Percentiles rank a stretch among this genome's conserved stretches.
Conservation (phyloP, 1,140 invertebrate species). For the Drosophila bocki region DNA sequence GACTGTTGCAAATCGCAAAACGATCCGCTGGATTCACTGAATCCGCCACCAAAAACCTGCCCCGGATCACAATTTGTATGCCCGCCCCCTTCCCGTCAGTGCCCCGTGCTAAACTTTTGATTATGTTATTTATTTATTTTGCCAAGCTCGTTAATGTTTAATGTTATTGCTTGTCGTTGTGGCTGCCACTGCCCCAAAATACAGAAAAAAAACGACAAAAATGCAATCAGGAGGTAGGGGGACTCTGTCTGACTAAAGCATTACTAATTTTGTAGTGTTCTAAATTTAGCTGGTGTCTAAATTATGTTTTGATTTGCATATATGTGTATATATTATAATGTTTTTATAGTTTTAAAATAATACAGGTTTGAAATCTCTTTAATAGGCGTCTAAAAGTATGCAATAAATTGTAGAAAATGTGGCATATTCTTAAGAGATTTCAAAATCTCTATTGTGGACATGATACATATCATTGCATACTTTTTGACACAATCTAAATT, state of each 20-base stretch:
- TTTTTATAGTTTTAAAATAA: not conserved
- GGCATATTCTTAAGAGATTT: too few relatives aligned
- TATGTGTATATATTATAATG: not conserved
- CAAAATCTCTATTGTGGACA: too few relatives aligned
- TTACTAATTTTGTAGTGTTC: not conserved
- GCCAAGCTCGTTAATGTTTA: constrained; percentile 40
- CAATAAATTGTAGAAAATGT: not conserved
- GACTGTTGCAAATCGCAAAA: constrained; percentile 58
- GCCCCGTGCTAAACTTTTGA: constrained; percentile 52
- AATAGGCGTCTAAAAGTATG: not conserved
- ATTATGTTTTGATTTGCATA: not conserved
- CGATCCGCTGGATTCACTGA: constrained; percentile 28
- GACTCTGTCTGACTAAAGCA: constrained; percentile 3
- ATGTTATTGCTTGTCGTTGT: constrained; percentile 40
- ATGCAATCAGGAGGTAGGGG: not conserved
- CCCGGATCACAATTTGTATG: constrained; percentile 71
- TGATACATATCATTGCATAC: not conserved
- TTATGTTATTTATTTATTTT: constrained; percentile 78
- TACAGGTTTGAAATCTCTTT: not conserved
- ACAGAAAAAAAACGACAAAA: constrained; percentile 1
- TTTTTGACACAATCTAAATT: not conserved
- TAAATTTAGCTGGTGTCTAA: not conserved
- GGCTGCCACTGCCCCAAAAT: constrained; percentile 14
- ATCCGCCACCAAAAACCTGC: constrained; percentile 43
- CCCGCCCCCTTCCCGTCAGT: not conserved